Evolutionary conservation across 2,888 invertebrate species (phyloP).

Genomic region (Cantharis rufa): DNA sequence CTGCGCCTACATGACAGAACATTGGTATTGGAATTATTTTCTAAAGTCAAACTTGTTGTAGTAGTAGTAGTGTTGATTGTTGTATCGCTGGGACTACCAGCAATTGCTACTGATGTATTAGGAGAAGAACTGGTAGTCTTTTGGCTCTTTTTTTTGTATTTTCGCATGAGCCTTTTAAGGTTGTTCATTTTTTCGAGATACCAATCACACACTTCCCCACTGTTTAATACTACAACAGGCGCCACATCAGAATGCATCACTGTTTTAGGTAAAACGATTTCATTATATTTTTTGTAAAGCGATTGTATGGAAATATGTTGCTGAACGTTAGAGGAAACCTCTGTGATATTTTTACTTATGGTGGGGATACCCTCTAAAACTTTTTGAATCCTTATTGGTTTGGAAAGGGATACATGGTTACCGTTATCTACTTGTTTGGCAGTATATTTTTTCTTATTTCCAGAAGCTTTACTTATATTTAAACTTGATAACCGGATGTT

Average conservation of each 20-base stretch:
- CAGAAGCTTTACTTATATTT: not conserved
- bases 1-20: not conserved
- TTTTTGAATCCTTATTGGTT: not conserved
- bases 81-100: too few relatives aligned
- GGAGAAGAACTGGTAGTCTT: not conserved
- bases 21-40: not conserved
- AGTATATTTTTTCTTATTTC: not conserved
- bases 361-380: not conserved
- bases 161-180: not conserved
- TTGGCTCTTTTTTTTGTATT: not conserved
- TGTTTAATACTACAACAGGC: constrained; percentile 19
- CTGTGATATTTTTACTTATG: not conserved
- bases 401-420: not conserved
- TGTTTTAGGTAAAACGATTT: constrained; percentile 19
- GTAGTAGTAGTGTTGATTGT: too few relatives aligned
- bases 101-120: not conserved
- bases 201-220: constrained; percentile 14
- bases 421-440: not conserved
- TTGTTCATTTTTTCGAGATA: not conserved
- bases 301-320: constrained; percentile 15
- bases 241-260: constrained; percentile 13
- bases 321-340: not conserved
- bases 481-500: not conserved
- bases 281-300: constrained; percentile 13
- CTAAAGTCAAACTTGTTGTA: not conserved